A percentile compares a stretch with the other conserved stretches of the same genome.
phyloP scores from a whole-genome alignment of 1,140 invertebrate species.

The Drosophila bifasciata region DNA sequence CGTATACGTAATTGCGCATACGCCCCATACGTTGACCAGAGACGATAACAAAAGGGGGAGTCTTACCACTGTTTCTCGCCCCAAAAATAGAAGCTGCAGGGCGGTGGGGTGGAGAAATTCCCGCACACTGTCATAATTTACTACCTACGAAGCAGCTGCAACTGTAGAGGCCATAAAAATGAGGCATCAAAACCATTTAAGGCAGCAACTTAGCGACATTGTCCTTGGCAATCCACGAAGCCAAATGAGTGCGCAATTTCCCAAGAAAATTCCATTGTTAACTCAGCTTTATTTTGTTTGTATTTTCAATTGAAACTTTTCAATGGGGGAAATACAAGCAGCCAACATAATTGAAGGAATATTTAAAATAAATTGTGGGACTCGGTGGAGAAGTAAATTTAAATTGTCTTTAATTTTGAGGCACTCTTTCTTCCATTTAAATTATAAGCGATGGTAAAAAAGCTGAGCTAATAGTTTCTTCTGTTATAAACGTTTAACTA shows the following conservation, averaged over 20 bases:
- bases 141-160: conserved; percentile 49
- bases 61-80: neutral
- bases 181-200: conserved; percentile 13
- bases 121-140: conserved; percentile 59
- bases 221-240: conserved; percentile 19
- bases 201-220: conserved; percentile 24
- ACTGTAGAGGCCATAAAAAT: conserved; percentile 57
- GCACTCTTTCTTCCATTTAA: no score
- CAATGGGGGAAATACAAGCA: neutral
- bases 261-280: conserved; percentile 16
- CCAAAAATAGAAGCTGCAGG: no score
- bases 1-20: conserved; percentile 62
- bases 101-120: conserved; percentile 26
- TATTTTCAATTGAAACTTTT: conserved; percentile 40
- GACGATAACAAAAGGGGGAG: conserved; percentile 47
- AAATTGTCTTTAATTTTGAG: neutral
- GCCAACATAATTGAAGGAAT: neutral
- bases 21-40: conserved; percentile 27
- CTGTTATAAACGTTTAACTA: no score
- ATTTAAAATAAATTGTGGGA: neutral
- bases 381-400: neutral
- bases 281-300: conserved; percentile 33
- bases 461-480: no score
- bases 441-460: no score
- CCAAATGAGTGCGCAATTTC: conserved; percentile 16